Evolutionary conservation across 35 echinoderm and acorn worm species (phyloP).

Genomic region (Apostichopus parvimensis): DNA sequence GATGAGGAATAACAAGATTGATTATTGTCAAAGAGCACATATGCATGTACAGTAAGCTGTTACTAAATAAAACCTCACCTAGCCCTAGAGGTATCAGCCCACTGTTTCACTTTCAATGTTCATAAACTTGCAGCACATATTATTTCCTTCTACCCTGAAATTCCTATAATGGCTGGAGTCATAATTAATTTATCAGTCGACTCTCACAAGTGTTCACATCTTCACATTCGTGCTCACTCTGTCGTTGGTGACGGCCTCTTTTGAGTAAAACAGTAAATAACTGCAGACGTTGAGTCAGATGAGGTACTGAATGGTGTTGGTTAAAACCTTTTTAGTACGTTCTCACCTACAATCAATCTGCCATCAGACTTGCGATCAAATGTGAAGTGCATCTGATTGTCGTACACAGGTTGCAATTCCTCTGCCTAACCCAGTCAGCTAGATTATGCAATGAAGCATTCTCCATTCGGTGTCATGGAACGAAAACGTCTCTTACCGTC

Average conservation of each 20-base stretch:
- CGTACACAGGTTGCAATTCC: not conserved
- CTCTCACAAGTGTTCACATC: too few species aligned
- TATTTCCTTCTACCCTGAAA: too few species aligned
- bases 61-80: too few species aligned
- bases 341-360: not conserved
- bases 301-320: not conserved
- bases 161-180: too few species aligned
- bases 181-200: too few species aligned
- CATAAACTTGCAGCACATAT: too few species aligned
- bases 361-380: not conserved
- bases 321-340: not conserved
- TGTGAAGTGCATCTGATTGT: not conserved
- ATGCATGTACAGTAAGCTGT: too few species aligned
- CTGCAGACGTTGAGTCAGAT: constrained; percentile 5
- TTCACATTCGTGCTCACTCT: too few species aligned
- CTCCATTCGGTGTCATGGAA: not conserved
- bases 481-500: not conserved
- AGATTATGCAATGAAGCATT: not conserved
- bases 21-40: too few species aligned
- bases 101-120: too few species aligned
- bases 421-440: not conserved
- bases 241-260: not conserved
- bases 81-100: too few species aligned
- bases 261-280: not conserved
- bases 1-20: too few species aligned